Conservation (phyloP, 2,888 invertebrate species). For the Eristalis arbustorum region DNA sequence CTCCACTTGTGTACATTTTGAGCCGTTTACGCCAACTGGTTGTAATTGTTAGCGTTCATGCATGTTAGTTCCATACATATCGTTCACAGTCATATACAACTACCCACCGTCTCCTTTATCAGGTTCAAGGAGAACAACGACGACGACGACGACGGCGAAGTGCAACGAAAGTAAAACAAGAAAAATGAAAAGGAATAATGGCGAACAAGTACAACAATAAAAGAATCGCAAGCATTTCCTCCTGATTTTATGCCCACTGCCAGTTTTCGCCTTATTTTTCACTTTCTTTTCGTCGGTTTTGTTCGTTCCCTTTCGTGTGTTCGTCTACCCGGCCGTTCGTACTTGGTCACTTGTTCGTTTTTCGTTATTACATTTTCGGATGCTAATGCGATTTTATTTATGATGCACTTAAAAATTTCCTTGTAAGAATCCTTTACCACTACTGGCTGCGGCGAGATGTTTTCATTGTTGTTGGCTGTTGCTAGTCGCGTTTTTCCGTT, state of each 20-base stretch:
- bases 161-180: constrained; percentile 37
- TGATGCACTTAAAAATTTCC: constrained; percentile 72
- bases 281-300: constrained; percentile 48
- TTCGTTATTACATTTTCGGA: constrained; percentile 68
- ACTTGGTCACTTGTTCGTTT: constrained; percentile 34
- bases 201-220: constrained; percentile 50
- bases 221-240: constrained; percentile 31
- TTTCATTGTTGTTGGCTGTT: constrained; percentile 47
- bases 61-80: not conserved
- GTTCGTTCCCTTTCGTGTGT: not conserved
- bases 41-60: constrained; percentile 32
- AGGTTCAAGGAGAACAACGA: constrained; percentile 66
- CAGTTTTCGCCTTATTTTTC: constrained; percentile 52
- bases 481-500: constrained; percentile 37
- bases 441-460: constrained; percentile 46
- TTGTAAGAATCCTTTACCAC: constrained; percentile 68
- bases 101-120: constrained; percentile 3
- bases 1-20: constrained; percentile 45
- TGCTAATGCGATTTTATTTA: constrained; percentile 73
- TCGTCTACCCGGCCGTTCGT: not conserved
- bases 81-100: constrained; percentile 28
- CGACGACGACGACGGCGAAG: constrained; percentile 44
- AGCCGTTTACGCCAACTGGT: constrained; percentile 56
- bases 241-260: constrained; percentile 25
- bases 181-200: constrained; percentile 10